Base-by-base conservation (phyloP, 2,888 invertebrate genomes). In the Macropis europaea region DNA sequence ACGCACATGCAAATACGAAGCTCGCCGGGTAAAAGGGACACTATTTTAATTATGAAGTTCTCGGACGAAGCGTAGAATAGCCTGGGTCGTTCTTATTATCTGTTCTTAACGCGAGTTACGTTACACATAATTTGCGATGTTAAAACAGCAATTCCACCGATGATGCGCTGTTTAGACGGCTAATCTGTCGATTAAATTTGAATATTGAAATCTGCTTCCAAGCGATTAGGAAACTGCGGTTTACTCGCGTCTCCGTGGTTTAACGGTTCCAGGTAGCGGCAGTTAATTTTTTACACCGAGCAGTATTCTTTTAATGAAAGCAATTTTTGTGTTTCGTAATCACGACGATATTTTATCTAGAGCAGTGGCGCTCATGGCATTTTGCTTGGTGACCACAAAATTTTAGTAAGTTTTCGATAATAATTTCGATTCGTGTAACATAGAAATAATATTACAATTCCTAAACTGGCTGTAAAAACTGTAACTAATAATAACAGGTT, bases 1-100 rank as follows among this genome's bases (percentile, higher is more conserved):
- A 42, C 74, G 60, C 38, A 57, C 54, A 66, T 67, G 77, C 66
- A 77, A 78, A 77, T 75, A 75, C 62, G 52, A 75, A 57, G 63
- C 66, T 72, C 42, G 28, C 13, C 13, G 2, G 47, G 54, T 50
- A 61, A 73, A 53, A 52, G 54, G 13, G 62, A 28, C 47, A 52
- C 69, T 60, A 70, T 75, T 74, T 77, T 79, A 77, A 77, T 77
- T 75, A 70, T 43, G 42, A 42, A 57, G 47, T 57, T 57, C 22
- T 34, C 45, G 36, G 36, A 36, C 50, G 24, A 15, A 9, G 2
- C 9, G 32, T 22, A 11, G 15, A 15, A n/a, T 15, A 28, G 19
- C 47, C 26, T 22, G 30, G 48, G 22, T 38, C 17, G 15, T 28
- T 42, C n/a, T n/a, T n/a, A n/a, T n/a, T n/a, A n/a, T n/a, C n/a